These are phyloP conservation scores for Psettodes erumei DNA, from an alignment of 2,113 vertebrate species.

Conservation along the genomic window DNA sequence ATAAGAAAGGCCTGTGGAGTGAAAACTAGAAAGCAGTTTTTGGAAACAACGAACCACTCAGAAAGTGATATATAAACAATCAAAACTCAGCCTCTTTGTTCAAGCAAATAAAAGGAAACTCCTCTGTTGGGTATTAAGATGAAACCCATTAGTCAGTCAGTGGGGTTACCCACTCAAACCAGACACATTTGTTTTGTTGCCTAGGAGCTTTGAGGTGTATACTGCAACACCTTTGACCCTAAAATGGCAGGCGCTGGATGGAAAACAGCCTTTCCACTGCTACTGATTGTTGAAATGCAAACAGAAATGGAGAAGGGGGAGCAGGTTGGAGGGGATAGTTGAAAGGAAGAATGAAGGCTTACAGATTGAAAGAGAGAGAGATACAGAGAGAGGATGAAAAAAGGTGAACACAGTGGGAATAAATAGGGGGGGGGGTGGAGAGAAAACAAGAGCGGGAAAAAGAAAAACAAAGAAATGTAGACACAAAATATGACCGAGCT, in stretches of 20 bases:
- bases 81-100: no score
- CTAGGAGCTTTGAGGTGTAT: neutral
- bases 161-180: neutral
- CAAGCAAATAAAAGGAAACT: neutral
- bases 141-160: neutral
- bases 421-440: neutral
- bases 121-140: neutral
- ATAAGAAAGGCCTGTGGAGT: slow-evolving; percentile 1
- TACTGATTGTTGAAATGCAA: slow-evolving; percentile 26
- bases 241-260: neutral
- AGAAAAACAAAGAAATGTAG: neutral
- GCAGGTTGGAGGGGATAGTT: neutral
- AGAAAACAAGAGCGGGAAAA: neutral
- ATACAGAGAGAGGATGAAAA: neutral
- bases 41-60: neutral
- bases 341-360: neutral
- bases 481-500: neutral
- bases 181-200: neutral
- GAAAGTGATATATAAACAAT: no score
- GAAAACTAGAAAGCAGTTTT: slow-evolving; percentile 13
- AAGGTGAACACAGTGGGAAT: neutral
- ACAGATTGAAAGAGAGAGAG: neutral
- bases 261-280: slow-evolving; percentile 6
- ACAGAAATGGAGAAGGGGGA: slow-evolving; percentile 7
- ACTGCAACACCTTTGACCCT: slow-evolving; percentile 10